Evolutionary conservation across 2,113 vertebrate genomes (phyloP), one percentile per base, ranked within the genome.

Genomic region (Malurus alboscapulatus): DNA sequence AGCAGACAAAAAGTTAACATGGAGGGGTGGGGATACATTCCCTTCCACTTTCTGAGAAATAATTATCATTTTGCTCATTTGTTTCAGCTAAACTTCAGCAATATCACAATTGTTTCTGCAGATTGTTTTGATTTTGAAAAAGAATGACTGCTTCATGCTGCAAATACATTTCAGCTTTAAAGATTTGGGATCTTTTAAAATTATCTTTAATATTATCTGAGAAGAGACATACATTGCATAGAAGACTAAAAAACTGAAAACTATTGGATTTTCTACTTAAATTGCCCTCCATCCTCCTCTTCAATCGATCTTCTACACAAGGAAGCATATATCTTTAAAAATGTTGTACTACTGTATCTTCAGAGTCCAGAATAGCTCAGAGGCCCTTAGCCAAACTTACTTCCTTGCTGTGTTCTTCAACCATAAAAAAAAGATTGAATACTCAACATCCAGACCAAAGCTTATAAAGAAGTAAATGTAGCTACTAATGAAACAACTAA

Each of bases 51-150:
- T 94, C 78, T 89, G 51, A 94, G 48, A 93, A 91, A 87, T 84
- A 8, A 42, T 73, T 95, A 59, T 69, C 25, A 53, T 93, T 93
- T 84, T 44, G 7, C 47, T 73, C 7, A 1, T 59, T 77, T 84
- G 67, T 67, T 82, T 95, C 69, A 69, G n/a, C 42, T 57, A 91
- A 53, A 69, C 44, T 93, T 61, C 65, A 86, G 58, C 51, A 83
- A n/a, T 55, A 75, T 65, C 53, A 51, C 57, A 93, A 67, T 71
- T 51, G 8, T 76, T 95, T 93, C 42, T 84, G 7, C 80, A 96
- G 87, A 62, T 93, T 87, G 91, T 91, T 92, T 93, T 91, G 54
- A 77, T 88, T 89, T 81, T 84, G 42, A 93, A 65, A 92, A 93
- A 61, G 81, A 62, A 76, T 67, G 17, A 59, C 16, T 93, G 54